Evolutionary conservation across 2,888 invertebrate species (phyloP).

Genomic region (Netelia inedita): DNA sequence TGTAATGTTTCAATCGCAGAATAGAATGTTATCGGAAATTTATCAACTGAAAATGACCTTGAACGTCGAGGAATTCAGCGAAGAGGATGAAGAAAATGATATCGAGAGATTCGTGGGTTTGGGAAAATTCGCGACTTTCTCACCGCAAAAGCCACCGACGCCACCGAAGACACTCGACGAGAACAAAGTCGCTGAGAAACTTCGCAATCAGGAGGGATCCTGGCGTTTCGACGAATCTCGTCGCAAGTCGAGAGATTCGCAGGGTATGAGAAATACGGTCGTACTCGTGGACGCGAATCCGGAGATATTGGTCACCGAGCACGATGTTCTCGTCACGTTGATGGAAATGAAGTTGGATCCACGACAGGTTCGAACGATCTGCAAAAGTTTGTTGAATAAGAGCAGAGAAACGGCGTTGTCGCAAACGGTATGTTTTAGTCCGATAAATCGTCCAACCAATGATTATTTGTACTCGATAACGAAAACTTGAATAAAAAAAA

Average conservation of each 20-base stretch:
- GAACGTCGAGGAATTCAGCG: slow-evolving; percentile 82
- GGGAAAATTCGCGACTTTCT: slow-evolving; percentile 67
- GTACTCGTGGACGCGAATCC: slow-evolving; percentile 79
- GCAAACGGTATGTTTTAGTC: slow-evolving; percentile 71
- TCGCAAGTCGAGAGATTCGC: slow-evolving; percentile 41
- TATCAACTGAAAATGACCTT: slow-evolving; percentile 84
- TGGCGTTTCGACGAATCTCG: slow-evolving; percentile 47
- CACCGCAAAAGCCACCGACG: slow-evolving; percentile 76
- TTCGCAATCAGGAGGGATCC: slow-evolving; percentile 69
- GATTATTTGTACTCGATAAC: neutral
- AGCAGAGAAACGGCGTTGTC: slow-evolving; percentile 73
- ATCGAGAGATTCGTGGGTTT: slow-evolving; percentile 67
- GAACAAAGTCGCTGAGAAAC: slow-evolving; percentile 75
- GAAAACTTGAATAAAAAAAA: neutral
- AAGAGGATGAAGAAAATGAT: slow-evolving; percentile 76
- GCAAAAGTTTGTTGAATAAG: slow-evolving; percentile 74
- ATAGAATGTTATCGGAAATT: slow-evolving; percentile 85
- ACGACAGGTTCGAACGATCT: slow-evolving; percentile 77
- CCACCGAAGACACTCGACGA: slow-evolving; percentile 78
- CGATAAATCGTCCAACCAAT: neutral
- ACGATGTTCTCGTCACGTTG: slow-evolving; percentile 79
- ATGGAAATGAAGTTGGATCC: slow-evolving; percentile 79
- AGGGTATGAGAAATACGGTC: slow-evolving; percentile 66
- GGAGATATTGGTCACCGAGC: slow-evolving; percentile 77
- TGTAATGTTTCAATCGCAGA: slow-evolving; percentile 75